Conservation (phyloP, 2,797 vertebrate genomes). For the Graptemys geographica region DNA sequence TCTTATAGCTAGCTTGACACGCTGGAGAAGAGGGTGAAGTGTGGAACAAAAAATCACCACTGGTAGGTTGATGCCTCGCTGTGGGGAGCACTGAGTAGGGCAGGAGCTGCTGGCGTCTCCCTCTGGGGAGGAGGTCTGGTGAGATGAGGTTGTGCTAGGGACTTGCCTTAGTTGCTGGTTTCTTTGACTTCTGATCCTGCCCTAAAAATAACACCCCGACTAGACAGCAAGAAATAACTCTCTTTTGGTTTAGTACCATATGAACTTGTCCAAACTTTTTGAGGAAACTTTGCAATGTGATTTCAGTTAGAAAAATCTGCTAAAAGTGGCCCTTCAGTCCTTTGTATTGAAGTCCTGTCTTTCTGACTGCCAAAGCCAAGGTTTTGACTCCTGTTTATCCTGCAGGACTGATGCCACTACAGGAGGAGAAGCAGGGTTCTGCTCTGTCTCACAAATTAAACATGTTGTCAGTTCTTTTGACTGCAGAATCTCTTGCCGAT, state of each 20-base stretch:
- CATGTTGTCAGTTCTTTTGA: constrained; percentile 19
- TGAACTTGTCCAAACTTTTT: constrained; percentile 19
- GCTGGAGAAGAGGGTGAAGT: neutral
- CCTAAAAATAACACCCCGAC: constrained; percentile 43
- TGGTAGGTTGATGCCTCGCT: neutral
- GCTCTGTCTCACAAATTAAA: rapidly evolving
- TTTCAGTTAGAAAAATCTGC: rapidly evolving
- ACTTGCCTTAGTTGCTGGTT: neutral
- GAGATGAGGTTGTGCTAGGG: neutral
- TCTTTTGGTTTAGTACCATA: neutral
- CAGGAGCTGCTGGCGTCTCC: neutral
- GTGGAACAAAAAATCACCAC: neutral
- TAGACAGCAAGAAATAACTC: neutral
- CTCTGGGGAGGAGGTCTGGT: neutral
- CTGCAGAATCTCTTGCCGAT: neutral
- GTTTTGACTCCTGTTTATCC: neutral
- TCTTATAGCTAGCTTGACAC: neutral
- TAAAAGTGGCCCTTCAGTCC: rapidly evolving
- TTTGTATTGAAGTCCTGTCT: rapidly evolving
- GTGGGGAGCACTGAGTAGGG: constrained; percentile 32
- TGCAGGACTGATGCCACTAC: rapidly evolving
- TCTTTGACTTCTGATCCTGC: neutral
- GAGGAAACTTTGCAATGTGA: neutral
- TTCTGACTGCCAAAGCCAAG: rapidly evolving
- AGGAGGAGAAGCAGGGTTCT: neutral